These are phyloP conservation scores for Bombus superbus DNA, from an alignment of 1,140 invertebrate genomes.

Conservation along the genomic window DNA sequence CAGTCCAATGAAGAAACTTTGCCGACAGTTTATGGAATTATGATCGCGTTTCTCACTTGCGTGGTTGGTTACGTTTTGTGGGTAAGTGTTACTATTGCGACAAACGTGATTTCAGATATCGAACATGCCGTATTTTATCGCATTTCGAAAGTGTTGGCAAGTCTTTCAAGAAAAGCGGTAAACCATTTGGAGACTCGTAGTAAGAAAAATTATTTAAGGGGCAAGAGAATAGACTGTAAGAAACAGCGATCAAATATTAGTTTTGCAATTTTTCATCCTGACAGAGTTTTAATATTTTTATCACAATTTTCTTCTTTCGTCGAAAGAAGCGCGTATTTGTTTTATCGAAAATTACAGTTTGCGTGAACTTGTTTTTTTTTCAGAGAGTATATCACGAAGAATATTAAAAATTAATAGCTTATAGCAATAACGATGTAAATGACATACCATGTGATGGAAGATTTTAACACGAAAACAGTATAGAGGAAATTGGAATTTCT, in stretches of 20 bases:
- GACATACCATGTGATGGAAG: neutral
- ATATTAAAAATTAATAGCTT: neutral
- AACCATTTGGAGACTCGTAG: too few relatives aligned
- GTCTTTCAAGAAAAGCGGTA: too few relatives aligned
- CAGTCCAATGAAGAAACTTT: conserved; percentile 72
- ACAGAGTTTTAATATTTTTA: neutral
- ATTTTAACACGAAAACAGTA: neutral
- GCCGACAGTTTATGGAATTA: conserved; percentile 77
- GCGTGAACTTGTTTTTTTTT: neutral
- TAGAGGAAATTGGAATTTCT: conserved; percentile 8
- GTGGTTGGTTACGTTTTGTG: conserved; percentile 79
- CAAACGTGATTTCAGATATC: neutral
- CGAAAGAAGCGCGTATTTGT: neutral
- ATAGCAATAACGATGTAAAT: neutral
- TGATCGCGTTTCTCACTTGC: conserved; percentile 79
- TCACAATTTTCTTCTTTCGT: neutral
- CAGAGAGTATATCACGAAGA: neutral
- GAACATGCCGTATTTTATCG: neutral
- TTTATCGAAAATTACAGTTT: neutral
- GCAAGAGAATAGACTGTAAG: too few relatives aligned
- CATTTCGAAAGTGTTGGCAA: neutral
- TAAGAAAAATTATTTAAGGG: too few relatives aligned
- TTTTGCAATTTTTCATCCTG: neutral
- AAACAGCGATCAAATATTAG: neutral
- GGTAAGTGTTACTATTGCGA: conserved; percentile 71